These are phyloP conservation scores for Cephus rjabovi DNA, from an alignment of 2,888 invertebrate species.

Conservation along the genomic window DNA sequence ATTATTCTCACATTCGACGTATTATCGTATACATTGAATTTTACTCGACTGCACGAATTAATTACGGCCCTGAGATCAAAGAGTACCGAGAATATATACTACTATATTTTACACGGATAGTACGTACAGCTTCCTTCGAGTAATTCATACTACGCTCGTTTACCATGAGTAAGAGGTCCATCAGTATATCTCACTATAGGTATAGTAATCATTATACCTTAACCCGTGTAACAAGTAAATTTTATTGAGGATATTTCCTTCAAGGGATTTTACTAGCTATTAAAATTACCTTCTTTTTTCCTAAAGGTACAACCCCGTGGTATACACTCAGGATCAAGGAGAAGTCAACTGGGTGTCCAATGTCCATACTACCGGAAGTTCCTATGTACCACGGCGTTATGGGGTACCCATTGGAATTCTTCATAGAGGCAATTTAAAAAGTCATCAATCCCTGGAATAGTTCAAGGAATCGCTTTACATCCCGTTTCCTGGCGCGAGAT, in stretches of 20 bases:
- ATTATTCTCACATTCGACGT: neutral
- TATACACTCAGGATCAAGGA: neutral
- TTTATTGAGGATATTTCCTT: neutral
- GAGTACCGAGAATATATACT: neutral
- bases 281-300: neutral
- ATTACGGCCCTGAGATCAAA: neutral
- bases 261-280: neutral
- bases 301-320: neutral
- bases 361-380: neutral
- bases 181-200: neutral
- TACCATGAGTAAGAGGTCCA: neutral
- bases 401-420: neutral
- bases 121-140: neutral
- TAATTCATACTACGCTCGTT: neutral
- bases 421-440: constrained; percentile 34
- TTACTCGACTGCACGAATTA: neutral
- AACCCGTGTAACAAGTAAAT: neutral
- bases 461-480: constrained; percentile 44
- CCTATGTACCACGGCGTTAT: neutral
- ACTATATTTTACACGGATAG: neutral
- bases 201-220: neutral
- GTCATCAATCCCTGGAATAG: constrained; percentile 32
- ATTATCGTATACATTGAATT: neutral
- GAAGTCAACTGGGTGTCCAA: neutral
- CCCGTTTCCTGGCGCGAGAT: constrained; percentile 32